Evolutionary conservation across 2,888 invertebrate species (phyloP).

Genomic region (Vesta saturnalis): DNA sequence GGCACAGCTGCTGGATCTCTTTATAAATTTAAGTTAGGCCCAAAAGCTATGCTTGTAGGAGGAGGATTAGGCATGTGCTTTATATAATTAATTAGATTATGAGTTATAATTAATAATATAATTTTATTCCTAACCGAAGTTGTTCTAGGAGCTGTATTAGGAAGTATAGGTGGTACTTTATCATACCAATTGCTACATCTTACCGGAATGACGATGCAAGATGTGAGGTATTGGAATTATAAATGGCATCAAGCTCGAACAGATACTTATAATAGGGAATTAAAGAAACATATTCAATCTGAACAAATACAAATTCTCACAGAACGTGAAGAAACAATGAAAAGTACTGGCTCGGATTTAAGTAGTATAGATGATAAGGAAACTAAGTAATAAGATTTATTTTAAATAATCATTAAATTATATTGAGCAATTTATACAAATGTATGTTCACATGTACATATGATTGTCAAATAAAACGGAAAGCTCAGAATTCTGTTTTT

Average conservation of each 20-base stretch:
- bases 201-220: slow-evolving; percentile 71
- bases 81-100: too few species aligned
- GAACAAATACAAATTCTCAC: slow-evolving; percentile 47
- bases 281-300: slow-evolving; percentile 49
- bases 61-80: slow-evolving; percentile 69
- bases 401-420: too few species aligned
- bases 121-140: neutral
- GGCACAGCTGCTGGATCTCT: slow-evolving; percentile 73
- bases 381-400: too few species aligned
- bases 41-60: slow-evolving; percentile 75
- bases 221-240: slow-evolving; percentile 70
- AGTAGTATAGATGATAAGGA: slow-evolving; percentile 20
- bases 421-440: too few species aligned
- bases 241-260: slow-evolving; percentile 61
- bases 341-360: slow-evolving; percentile 4
- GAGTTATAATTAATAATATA: too few species aligned
- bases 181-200: slow-evolving; percentile 67
- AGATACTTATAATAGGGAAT: slow-evolving; percentile 55
- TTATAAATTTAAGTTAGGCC: slow-evolving; percentile 75
- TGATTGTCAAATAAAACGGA: too few species aligned
- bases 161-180: slow-evolving; percentile 68
- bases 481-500: too few species aligned
- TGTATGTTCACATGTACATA: too few species aligned
- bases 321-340: slow-evolving; percentile 41
- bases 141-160: slow-evolving; percentile 68